Percentiles rank a stretch among this genome's conserved stretches.
phyloP scores from a whole-genome alignment of 1,140 invertebrate genomes.

The Delia radicum region DNA sequence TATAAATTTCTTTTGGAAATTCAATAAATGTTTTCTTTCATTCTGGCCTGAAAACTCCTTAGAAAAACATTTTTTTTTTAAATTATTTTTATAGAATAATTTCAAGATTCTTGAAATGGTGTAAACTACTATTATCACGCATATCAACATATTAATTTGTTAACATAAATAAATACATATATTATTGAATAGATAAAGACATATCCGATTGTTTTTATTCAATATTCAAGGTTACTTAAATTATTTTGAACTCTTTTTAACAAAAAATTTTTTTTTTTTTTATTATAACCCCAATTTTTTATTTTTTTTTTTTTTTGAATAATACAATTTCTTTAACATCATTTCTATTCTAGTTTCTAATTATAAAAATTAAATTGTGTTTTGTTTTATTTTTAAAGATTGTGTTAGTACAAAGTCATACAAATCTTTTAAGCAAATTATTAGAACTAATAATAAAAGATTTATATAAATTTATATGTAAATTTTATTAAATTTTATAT shows the following conservation, averaged over 20 bases:
- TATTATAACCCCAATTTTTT: too few species aligned
- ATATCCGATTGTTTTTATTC: not conserved
- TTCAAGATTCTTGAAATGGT: too few species aligned
- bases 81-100: too few species aligned
- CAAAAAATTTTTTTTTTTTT: too few species aligned
- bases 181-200: too few species aligned
- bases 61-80: too few species aligned
- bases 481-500: conserved; percentile 1
- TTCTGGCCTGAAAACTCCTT: too few species aligned
- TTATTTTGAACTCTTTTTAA: not conserved
- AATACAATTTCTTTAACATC: too few species aligned
- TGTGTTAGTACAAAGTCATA: not conserved
- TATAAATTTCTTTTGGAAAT: too few species aligned
- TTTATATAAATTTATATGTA: not conserved
- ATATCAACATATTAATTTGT: not conserved
- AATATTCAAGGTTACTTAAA: not conserved
- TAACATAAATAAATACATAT: not conserved
- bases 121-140: too few species aligned
- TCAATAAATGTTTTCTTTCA: too few species aligned
- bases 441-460: not conserved
- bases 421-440: not conserved
- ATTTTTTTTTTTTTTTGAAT: too few species aligned
- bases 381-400: not conserved
- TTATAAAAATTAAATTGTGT: not conserved
- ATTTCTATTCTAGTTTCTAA: not conserved